Conservation (phyloP, 92 coral and sea anemone species). For the Epizoanthus fatuus region DNA sequence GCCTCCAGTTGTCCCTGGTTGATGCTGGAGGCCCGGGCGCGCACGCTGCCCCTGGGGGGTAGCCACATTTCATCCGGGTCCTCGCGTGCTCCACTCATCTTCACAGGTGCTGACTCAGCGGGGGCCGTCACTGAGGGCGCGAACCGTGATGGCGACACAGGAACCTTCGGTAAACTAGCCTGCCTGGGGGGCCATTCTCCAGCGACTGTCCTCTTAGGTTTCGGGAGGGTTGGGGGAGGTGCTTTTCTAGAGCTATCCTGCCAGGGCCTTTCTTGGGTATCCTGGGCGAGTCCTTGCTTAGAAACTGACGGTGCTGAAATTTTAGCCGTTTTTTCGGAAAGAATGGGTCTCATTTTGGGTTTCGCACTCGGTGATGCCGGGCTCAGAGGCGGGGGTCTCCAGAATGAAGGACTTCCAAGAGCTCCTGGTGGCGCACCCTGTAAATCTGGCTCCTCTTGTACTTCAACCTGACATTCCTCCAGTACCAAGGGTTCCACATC, state of each 20-base stretch:
- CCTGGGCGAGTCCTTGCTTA: background rate
- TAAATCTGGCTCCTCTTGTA: slow-evolving; percentile 67
- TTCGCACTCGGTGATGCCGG: background rate
- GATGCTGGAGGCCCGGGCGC: slow-evolving; percentile 86
- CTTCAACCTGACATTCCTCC: slow-evolving; percentile 45
- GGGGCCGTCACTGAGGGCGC: background rate
- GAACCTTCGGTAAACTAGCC: slow-evolving; percentile 11
- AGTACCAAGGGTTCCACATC: slow-evolving; percentile 52
- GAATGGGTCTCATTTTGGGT: slow-evolving; percentile 20
- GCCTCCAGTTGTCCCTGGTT: slow-evolving; percentile 95
- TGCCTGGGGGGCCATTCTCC: slow-evolving; percentile 47
- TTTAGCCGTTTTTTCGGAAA: slow-evolving; percentile 22
- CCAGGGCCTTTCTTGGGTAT: slow-evolving; percentile 11
- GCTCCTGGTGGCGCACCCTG: slow-evolving; percentile 38
- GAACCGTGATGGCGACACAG: slow-evolving; percentile 3
- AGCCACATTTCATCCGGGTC: slow-evolving; percentile 61
- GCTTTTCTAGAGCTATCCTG: slow-evolving; percentile 52
- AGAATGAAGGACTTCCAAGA: slow-evolving; percentile 21
- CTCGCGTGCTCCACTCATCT: slow-evolving; percentile 49
- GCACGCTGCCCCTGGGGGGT: slow-evolving; percentile 94
- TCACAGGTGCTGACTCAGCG: background rate
- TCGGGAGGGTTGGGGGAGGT: slow-evolving; percentile 84
- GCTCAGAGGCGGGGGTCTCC: slow-evolving; percentile 40
- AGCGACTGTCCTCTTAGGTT: slow-evolving; percentile 66
- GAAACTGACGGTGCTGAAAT: slow-evolving; percentile 4